phyloP scores from a whole-genome alignment of 1,140 invertebrate species.

The Drosophila triauraria region DNA sequence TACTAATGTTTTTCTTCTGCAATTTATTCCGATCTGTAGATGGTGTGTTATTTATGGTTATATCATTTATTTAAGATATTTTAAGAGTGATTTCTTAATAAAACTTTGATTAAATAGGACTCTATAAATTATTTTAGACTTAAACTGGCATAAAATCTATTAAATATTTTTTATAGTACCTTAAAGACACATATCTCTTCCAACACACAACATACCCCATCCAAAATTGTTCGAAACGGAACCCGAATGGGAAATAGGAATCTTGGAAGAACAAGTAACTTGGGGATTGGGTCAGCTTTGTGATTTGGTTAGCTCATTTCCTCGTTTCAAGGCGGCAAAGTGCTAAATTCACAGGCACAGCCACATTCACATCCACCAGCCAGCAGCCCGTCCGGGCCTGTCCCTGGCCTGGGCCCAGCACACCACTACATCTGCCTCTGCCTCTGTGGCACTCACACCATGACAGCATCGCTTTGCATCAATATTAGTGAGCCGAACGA shows the following conservation, averaged over 20 bases:
- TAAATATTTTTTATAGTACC: no score
- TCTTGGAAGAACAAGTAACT: slow-evolving; percentile 30
- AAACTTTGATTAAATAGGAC: no score
- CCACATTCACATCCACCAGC: slow-evolving; percentile 23
- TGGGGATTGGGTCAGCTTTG: slow-evolving; percentile 32
- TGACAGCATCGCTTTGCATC: background rate
- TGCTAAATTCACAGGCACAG: slow-evolving; percentile 64
- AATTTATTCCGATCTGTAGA: background rate
- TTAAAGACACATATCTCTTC: background rate
- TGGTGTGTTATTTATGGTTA: background rate
- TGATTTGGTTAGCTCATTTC: slow-evolving; percentile 70
- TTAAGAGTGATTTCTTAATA: background rate
- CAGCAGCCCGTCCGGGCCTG: slow-evolving; percentile 21
- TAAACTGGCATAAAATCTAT: background rate
- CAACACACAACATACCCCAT: background rate
- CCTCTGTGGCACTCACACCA: slow-evolving; percentile 11
- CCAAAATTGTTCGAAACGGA: background rate
- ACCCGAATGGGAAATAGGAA: slow-evolving; percentile 50
- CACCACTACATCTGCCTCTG: slow-evolving; percentile 1
- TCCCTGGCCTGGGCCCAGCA: slow-evolving; percentile 18
- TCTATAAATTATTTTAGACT: no score
- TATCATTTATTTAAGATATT: background rate
- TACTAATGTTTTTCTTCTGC: background rate
- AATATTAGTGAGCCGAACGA: slow-evolving; percentile 53
- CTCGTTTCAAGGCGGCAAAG: slow-evolving; percentile 81